Percentiles rank a stretch among this genome's conserved stretches.
These are phyloP conservation scores for Cinclus mexicanus DNA, from an alignment of 2,113 vertebrate genomes.

Conservation along the genomic window DNA sequence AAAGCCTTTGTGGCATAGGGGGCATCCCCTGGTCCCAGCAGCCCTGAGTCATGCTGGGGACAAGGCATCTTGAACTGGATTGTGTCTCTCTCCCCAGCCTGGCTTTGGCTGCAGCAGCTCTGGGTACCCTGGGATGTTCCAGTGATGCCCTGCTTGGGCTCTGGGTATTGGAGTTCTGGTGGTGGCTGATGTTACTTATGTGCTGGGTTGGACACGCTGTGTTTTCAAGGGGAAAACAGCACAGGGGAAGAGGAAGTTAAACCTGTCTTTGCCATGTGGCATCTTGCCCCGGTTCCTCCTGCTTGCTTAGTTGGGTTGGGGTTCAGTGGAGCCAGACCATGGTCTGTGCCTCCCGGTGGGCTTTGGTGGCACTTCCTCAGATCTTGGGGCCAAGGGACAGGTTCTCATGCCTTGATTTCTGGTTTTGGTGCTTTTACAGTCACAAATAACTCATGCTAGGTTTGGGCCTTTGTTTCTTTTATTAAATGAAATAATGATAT, in stretches of 20 bases:
- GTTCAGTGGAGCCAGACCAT: fast-evolving
- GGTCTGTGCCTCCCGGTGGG: background rate
- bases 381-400: background rate
- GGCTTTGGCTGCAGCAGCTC: background rate
- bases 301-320: background rate
- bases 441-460: background rate
- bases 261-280: background rate
- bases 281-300: background rate
- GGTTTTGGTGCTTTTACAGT: background rate
- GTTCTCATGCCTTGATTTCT: background rate
- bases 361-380: background rate
- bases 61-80: background rate
- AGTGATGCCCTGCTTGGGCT: fast-evolving
- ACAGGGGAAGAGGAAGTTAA: background rate
- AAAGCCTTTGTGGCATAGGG: background rate
- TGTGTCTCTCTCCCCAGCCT: background rate
- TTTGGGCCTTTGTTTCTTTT: background rate
- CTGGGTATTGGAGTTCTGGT: fast-evolving
- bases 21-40: background rate
- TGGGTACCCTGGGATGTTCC: background rate
- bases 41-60: background rate
- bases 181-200: background rate
- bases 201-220: fast-evolving
- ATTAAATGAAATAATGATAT: fast-evolving
- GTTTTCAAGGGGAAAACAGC: background rate